These are phyloP conservation scores for Mystacornis crossleyi DNA, from an alignment of 2,113 vertebrate species.

Conservation along the genomic window DNA sequence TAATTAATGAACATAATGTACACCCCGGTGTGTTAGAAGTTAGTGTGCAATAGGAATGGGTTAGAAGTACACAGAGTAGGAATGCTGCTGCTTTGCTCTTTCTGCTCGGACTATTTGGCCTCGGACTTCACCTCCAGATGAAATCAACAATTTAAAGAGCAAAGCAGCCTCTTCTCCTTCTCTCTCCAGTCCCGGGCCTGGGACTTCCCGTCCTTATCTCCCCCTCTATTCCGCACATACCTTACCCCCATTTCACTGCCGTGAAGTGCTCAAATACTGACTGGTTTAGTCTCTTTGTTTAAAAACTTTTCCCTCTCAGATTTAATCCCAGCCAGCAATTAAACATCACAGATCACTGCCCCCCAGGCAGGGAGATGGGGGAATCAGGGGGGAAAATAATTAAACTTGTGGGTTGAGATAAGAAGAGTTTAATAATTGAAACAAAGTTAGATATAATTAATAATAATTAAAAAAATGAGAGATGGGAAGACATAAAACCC, in stretches of 20 bases:
- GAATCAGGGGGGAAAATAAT: fast-evolving
- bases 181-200: no score
- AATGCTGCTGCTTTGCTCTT: no score
- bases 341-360: neutral
- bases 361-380: no score
- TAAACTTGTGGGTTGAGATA: neutral
- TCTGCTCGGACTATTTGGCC: no score
- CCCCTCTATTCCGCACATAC: neutral
- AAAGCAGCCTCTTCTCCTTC: no score
- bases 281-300: neutral
- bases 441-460: neutral
- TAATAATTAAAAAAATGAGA: neutral
- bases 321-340: neutral
- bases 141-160: no score
- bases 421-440: neutral
- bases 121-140: no score
- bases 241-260: neutral
- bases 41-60: no score
- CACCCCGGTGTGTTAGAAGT: no score
- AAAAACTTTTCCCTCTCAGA: neutral
- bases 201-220: neutral
- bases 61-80: no score
- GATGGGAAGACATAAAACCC: neutral
- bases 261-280: neutral
- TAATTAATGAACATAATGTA: no score